Conservation (phyloP, 2,888 invertebrate species). For the Ganaspis brasiliensis region DNA sequence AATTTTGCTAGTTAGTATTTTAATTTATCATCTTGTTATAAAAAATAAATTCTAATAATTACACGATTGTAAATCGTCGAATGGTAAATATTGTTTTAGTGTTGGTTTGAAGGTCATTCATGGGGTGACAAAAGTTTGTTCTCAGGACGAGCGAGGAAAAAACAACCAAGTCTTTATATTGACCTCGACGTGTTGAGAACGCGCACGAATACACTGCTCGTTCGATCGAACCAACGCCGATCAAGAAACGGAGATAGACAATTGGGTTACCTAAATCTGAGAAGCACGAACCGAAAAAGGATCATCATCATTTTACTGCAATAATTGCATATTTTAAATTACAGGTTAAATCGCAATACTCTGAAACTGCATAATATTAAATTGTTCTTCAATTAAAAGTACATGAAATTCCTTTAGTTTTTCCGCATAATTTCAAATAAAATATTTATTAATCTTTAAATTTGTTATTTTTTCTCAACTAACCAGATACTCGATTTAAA, state of each 20-base stretch:
- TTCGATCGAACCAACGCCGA: constrained; percentile 60
- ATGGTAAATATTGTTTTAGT: background rate
- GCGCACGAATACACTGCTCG: constrained; percentile 59
- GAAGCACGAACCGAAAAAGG: background rate
- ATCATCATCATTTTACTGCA: background rate
- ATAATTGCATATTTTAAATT: background rate
- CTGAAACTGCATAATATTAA: no score
- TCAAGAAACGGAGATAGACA: constrained; percentile 52
- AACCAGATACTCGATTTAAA: no score
- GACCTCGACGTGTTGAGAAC: constrained; percentile 57
- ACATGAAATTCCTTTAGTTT: no score
- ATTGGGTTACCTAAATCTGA: constrained; percentile 32
- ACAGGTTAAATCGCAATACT: no score
- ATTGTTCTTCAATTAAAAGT: no score
- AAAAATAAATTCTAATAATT: no score
- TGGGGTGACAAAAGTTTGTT: constrained; percentile 9
- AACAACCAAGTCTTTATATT: constrained; percentile 30
- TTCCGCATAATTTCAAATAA: no score
- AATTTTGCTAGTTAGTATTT: no score
- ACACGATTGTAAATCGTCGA: no score
- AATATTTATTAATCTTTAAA: no score
- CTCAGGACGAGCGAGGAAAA: background rate
- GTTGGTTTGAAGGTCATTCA: background rate
- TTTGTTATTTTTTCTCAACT: no score
- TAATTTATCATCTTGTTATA: no score